phyloP scores from a whole-genome alignment of 2,113 vertebrate genomes.

The Corythaixoides concolor region DNA sequence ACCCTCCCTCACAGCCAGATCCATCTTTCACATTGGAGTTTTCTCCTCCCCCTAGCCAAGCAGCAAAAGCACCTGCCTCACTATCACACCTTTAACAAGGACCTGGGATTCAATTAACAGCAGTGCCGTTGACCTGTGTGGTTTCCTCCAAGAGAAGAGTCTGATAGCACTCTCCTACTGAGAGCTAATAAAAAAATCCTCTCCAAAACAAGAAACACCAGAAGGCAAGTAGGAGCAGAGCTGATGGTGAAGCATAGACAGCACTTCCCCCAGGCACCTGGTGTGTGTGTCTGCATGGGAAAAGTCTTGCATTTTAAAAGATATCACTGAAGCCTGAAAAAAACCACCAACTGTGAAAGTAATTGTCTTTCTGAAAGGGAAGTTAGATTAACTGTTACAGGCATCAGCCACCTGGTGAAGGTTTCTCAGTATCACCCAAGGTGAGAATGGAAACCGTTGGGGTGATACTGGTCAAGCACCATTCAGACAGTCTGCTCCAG shows the following conservation, averaged over 20 bases:
- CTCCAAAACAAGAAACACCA: not conserved
- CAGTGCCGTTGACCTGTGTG: not conserved
- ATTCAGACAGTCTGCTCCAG: not conserved
- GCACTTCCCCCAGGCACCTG: not conserved
- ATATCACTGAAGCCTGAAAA: constrained; percentile 7
- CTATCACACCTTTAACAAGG: not conserved
- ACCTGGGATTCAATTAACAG: not conserved
- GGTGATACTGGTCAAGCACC: constrained; percentile 13
- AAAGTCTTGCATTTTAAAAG: constrained; percentile 17
- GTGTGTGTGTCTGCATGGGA: not conserved
- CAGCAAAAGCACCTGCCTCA: constrained; percentile 3
- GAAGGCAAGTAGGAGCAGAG: not conserved
- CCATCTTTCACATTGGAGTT: not conserved
- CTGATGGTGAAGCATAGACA: not conserved
- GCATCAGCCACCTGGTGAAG: constrained; percentile 19
- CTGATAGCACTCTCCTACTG: not conserved
- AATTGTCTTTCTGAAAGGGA: constrained; percentile 35
- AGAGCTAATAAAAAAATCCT: not conserved
- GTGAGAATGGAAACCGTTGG: constrained; percentile 52
- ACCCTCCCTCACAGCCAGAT: not conserved
- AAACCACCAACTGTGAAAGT: constrained; percentile 5
- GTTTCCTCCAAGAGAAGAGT: not conserved
- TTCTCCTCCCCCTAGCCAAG: not conserved
- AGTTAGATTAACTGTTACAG: constrained; percentile 40
- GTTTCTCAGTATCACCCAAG: constrained; percentile 55